Base-by-base conservation (phyloP, 2,797 vertebrate genomes). In the Tamandua tetradactyla region DNA sequence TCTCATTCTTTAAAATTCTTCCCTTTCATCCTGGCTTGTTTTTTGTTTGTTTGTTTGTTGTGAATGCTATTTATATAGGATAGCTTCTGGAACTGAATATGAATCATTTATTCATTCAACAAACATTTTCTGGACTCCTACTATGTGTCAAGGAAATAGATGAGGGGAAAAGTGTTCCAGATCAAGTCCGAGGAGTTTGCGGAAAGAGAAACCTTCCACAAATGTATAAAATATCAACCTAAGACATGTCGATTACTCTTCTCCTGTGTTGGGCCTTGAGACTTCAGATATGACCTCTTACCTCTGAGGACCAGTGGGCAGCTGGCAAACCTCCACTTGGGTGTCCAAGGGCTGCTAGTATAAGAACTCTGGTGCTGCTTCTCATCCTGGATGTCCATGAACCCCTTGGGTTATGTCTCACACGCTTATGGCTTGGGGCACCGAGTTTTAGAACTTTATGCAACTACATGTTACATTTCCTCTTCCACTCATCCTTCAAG, bases 51-150 rank as follows among this genome's bases (percentile, higher is more conserved):
- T 81, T 47, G 72, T 71, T 42, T 94, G 42, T 68, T 25, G 23
- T 52, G n/a, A 76, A 27, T 93, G 76, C n/a, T 87, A 9, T 94
- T 93, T 78, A 81, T 40, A 57, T 87, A 72, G 47, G 72, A 76
- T 82, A 49, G 30, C 10, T 90, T 37, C 47, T 82, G 82, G 55
- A 80, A 81, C 40, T 23, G 69, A 91, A 49, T 66, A 71, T 27
- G 20, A 89, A 75, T 35, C 23, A 81, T 71, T 85, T 44, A 49
- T 71, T 85, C 52, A 87, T n/a, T 75, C 75, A 86, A 78, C 42
- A 92, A 64, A 59, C 44, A 13, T 25, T 81, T 81, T 94, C 55
- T 68, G 30, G 71, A 78, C 6, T 80, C 27, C 30, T 27, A 32
- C 15, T 64, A 4, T 74, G n/a, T 68, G 23, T 62, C 62, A 69